Evolutionary conservation across 2,888 invertebrate species (phyloP), one percentile per base, ranked within the genome.

Genomic region (Hirtodrosophila confusa): DNA sequence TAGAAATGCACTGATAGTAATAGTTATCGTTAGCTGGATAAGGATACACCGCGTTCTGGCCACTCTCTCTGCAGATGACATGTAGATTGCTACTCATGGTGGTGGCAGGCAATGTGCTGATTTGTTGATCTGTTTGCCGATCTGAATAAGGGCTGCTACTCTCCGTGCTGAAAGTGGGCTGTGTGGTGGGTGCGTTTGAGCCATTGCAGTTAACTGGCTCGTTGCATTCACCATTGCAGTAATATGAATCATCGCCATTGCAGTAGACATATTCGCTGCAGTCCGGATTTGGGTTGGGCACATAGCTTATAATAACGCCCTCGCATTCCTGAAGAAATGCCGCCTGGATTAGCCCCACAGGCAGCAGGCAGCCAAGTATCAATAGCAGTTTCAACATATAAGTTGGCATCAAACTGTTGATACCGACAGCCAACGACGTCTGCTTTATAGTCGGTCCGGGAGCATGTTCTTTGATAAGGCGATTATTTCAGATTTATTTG

Each of bases 261-360:
- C 90, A 90, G 44, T 85, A 76, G 6, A 90, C 85, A 36, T 73
- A 90, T 44, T 70, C 78, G 10, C 86, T 76, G 73, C 90, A 90
- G 5, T 80, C 76, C 3, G 29, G 24, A 51, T 82, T 82, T 1
- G 77, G 72, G 37, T 84, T 80, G 0, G 71, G 44, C 4, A 87
- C 60, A 11, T 74, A 84, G 1, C 37, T 78, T 3, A 80, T 55
- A 10, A 78, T 77, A 5, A 77, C 74, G 23, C 71, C 80, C 9
- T 78, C 77, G 66, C 90, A 90, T 50, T 90, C 88, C 33, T 61
- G 40, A 0, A 86, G 80, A n/a, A 70, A 75, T 1, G 71, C 88
- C 36, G 76, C 79, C 43, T 41, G 50, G 23, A 56, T 45, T 17
- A 29, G 47, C 39, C 12, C 23, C 36, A 49, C 6, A n/a, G 58